Conservation (phyloP, 2,888 invertebrate species). For the Eustalomyia histrio region DNA sequence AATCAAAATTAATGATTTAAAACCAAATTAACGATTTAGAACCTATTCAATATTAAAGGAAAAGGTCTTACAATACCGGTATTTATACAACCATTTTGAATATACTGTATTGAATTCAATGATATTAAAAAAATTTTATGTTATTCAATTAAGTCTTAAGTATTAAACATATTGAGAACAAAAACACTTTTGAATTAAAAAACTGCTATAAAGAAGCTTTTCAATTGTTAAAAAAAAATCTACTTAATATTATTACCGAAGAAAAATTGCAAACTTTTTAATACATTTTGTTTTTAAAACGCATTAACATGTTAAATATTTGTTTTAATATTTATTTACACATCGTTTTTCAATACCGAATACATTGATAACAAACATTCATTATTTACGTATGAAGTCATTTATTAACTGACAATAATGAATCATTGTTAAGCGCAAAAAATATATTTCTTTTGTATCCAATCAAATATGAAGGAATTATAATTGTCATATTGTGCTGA, state of each 20-base stretch:
- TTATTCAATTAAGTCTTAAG: background rate
- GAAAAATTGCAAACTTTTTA: too few species aligned
- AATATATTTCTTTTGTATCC: background rate
- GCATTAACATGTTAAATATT: constrained; percentile 10
- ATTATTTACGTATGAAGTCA: background rate
- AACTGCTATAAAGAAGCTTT: background rate
- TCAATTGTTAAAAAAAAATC: background rate
- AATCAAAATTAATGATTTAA: too few species aligned
- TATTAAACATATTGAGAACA: background rate
- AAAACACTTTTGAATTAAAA: background rate
- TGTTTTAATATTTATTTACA: constrained; percentile 15
- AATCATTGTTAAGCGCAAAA: background rate
- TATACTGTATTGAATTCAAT: too few species aligned
- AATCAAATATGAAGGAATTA: background rate
- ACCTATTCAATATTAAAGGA: too few species aligned
- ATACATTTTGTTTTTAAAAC: background rate
- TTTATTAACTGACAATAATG: background rate
- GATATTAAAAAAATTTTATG: too few species aligned
- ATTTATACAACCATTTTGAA: too few species aligned
- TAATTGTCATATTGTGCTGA: background rate
- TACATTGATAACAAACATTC: constrained; percentile 2
- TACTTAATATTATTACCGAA: background rate
- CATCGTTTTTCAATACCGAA: constrained; percentile 1
- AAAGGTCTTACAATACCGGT: too few species aligned
- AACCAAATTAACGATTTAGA: too few species aligned